Evolutionary conservation across 2,113 vertebrate genomes (phyloP).

Genomic region (Meleagris gallopavo): DNA sequence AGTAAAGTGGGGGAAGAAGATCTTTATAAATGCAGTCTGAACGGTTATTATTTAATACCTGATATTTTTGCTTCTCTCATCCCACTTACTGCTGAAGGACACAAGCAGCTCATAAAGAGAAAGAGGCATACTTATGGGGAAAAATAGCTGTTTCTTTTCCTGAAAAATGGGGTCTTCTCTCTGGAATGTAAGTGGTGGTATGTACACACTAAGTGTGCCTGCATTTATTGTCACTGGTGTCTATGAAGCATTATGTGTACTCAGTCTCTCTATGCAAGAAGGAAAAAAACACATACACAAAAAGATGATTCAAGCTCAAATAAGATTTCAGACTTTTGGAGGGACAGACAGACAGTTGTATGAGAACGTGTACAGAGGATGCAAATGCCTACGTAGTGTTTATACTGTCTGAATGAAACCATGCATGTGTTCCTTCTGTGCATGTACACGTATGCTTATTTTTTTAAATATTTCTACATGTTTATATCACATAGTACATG

Average conservation of each 20-base stretch:
- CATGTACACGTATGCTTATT: rapidly evolving
- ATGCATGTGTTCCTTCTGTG: rapidly evolving
- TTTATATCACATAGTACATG: neutral
- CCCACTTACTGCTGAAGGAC: constrained; percentile 8
- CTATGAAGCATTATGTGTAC: neutral
- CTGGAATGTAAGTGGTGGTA: neutral
- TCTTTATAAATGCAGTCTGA: constrained; percentile 28
- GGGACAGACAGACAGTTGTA: neutral
- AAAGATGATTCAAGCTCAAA: neutral
- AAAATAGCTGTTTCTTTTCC: neutral
- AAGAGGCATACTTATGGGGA: neutral
- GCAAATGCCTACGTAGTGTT: neutral
- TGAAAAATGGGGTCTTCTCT: neutral
- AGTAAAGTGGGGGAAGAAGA: neutral
- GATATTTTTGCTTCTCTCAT: constrained; percentile 29
- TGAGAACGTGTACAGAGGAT: neutral
- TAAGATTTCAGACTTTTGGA: neutral
- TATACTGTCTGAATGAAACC: neutral
- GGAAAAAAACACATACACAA: neutral
- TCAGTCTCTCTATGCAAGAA: neutral
- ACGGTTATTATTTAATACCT: constrained; percentile 29
- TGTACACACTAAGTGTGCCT: neutral
- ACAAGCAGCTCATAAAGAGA: neutral
- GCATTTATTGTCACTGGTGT: neutral
- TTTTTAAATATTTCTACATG: neutral